Base-by-base conservation (phyloP, 1,140 invertebrate species). In the Ips typographus region DNA sequence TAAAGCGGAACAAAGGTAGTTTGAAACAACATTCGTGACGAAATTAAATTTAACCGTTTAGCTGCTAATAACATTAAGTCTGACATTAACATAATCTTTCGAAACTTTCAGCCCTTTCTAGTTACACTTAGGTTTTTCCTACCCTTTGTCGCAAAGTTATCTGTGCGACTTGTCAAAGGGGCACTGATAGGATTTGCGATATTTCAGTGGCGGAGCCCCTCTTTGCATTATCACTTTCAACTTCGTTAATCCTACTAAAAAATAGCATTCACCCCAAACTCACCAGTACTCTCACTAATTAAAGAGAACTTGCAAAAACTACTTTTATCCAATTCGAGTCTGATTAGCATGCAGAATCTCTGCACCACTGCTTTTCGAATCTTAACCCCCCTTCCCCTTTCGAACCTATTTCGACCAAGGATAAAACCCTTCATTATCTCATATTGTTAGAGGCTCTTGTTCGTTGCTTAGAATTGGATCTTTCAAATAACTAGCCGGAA, bases 341-440 rank as follows among this genome's bases (percentile, higher is more conserved):
- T 2, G 47, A n/a, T 40, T 40, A 60, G 47, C 22, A 22, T 60
- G 7, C 1, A 40, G 5, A 22, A 60, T 5, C 58, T 60, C 22
- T 22, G 44, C 65, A 55, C 65, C 65, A 59, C 65, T 68, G 65
- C 44, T 1, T 49, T 8, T 49, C 7, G 44, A 61, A 40, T 57
- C 39, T 59, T 68, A 60, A 57, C 37, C 58, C 42, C 40, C 44
- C 56, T 4, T 7, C 42, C 49, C 22, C 8, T 40, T 61, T 53
- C 42, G 49, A 52, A 36, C 61, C 22, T 41, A 59, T 57, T 69
- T 69, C 41, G 68, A 69, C 57, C 52, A 64, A 57, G 68, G 59
- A 64, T 69, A 63, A 57, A 70, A 65, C 68, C 61, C 68, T 70
- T 70, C 68, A 70, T 70, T 70, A 70, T 65, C 68, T 64, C 68